phyloP scores from a whole-genome alignment of 2,888 invertebrate genomes.

The Eupithecia centaureata region DNA sequence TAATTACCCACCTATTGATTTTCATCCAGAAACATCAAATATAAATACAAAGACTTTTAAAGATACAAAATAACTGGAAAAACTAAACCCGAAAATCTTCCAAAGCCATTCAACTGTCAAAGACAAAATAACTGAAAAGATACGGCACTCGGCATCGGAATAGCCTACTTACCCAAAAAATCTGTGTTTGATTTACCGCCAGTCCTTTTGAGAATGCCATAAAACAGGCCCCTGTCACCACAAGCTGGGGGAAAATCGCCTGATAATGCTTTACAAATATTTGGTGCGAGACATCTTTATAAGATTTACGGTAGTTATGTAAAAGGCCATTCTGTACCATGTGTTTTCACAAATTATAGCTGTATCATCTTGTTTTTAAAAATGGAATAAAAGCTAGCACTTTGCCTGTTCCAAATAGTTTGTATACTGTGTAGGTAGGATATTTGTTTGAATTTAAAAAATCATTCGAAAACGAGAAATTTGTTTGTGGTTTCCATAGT shows the following conservation, averaged over 20 bases:
- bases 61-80: neutral
- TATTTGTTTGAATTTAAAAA: neutral
- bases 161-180: slow-evolving; percentile 60
- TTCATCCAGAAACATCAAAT: no score
- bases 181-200: slow-evolving; percentile 70
- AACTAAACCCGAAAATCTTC: neutral
- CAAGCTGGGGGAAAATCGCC: slow-evolving; percentile 65
- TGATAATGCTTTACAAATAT: slow-evolving; percentile 72
- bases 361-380: neutral
- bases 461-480: neutral
- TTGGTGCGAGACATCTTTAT: slow-evolving; percentile 47
- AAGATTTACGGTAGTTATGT: slow-evolving; percentile 43
- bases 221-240: slow-evolving; percentile 76
- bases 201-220: slow-evolving; percentile 54
- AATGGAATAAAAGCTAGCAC: neutral
- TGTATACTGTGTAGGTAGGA: neutral
- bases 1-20: no score
- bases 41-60: no score
- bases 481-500: neutral
- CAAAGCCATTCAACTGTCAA: slow-evolving; percentile 12
- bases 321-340: slow-evolving; percentile 19
- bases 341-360: neutral
- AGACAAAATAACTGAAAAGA: slow-evolving; percentile 39
- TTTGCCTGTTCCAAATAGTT: neutral
- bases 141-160: slow-evolving; percentile 47